Evolutionary conservation across 2,113 vertebrate species (phyloP).

Genomic region (Pycnonotus jocosus): DNA sequence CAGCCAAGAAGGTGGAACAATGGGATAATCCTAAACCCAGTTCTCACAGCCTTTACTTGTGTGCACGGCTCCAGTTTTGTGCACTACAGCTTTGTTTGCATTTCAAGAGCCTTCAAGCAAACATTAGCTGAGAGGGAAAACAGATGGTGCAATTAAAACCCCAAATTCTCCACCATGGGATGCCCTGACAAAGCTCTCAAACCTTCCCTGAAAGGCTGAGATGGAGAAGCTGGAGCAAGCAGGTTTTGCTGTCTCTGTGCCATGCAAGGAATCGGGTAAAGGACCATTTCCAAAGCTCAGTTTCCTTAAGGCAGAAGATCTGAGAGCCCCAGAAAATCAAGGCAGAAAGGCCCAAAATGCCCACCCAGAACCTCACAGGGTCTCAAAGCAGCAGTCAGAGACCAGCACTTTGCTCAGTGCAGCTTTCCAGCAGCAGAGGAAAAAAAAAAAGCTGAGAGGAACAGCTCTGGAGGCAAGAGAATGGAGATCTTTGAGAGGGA

Average conservation of each 20-base stretch:
- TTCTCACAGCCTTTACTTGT: background rate
- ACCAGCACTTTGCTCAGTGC: background rate
- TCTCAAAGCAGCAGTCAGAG: background rate
- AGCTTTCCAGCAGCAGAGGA: background rate
- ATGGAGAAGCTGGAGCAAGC: background rate
- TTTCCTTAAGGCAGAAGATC: background rate
- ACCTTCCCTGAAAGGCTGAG: background rate
- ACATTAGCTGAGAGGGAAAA: background rate
- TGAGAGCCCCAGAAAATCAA: background rate
- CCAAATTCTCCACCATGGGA: background rate
- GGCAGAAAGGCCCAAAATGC: background rate
- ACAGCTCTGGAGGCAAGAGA: background rate
- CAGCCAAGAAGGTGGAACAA: fast-evolving
- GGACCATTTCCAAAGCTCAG: background rate
- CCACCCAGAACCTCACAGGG: background rate
- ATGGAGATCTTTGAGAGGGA: background rate
- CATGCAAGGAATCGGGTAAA: background rate
- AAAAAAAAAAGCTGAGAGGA: background rate
- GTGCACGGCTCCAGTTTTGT: background rate
- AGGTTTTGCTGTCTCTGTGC: background rate
- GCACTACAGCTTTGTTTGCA: background rate
- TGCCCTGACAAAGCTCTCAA: background rate
- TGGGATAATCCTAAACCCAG: background rate
- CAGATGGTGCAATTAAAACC: background rate
- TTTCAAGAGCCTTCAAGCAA: background rate